Evolutionary conservation across 2,113 vertebrate species (phyloP), one percentile per base, ranked within the genome.

Genomic region (Isichthys henryi): DNA sequence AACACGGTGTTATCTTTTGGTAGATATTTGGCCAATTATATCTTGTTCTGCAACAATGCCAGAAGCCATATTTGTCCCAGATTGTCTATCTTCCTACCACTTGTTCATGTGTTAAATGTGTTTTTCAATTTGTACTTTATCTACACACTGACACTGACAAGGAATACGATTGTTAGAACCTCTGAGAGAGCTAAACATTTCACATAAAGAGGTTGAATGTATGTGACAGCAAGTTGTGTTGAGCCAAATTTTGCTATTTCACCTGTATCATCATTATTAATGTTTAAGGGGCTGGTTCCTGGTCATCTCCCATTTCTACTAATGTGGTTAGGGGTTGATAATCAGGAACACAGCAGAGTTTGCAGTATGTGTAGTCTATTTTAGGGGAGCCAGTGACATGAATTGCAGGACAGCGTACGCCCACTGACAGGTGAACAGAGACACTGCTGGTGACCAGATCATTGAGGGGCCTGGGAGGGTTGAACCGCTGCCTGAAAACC

Each of bases 361-460:
- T 13, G 88, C 23, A 48, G 31, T 84, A 48, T 3, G 9, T 56
- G 50, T 3, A 21, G 6, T 19, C 23, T 91, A 88, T 87, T 88
- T 92, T 93, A 91, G 92, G 92, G 92, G 94, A 91, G 91, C 90
- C 91, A 0, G 91, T 92, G 91, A 91, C 84, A 56, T 90, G 91
- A 94, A 91, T 93, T 94, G 94, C 94, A 93, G 94, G 46, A 90
- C 90, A 88, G 90, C 93, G 90, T 92, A 91, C 43, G 90, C 94
- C 91, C 87, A 91, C 21, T 95, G 95, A 95, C 95, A 95, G 94
- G 92, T 93, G 94, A 92, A 94, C 93, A 94, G 91, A 93, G 91
- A 90, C 91, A 93, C 91, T 95, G 94, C 95, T 95, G 94, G 95
- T 95, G 95, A 95, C 95, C 94, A 94, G 89, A 77, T 43, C 88